Base-by-base conservation (phyloP, 2,888 invertebrate genomes). In the Uropetala carovei region DNA sequence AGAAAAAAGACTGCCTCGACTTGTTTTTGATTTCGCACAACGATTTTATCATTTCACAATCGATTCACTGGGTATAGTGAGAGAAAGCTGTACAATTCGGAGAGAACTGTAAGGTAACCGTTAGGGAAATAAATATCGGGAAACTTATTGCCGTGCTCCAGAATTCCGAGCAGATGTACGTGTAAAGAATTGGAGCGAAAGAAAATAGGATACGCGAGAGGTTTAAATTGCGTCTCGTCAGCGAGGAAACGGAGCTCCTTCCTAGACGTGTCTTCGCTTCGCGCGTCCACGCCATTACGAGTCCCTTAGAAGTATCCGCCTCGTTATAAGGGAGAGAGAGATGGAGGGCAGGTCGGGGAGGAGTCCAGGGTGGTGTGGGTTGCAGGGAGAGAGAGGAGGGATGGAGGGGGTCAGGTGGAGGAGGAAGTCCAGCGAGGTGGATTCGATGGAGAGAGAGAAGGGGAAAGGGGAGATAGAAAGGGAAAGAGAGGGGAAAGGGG, bases 221-320 rank as follows among this genome's bases (percentile, higher is more conserved):
- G 13, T 75, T 27, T 22, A 75, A 75, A 75, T 27, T 27, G 27
- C 22, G 27, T n/a, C 68, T 68, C n/a, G n/a, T 18, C 11, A 43
- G 68, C 22, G 68, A n/a, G 75, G 27, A 75, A 75, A 75, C 7
- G 10, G 75, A 27, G 11, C 22, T 22, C 22, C 22, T 27, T 22
- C 10, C 7, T 10, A 5, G 22, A 27, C 7, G 75, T 22, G 75
- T 75, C 75, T 75, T 75, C 27, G 13, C 14, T 75, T 27, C 22
- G 27, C 22, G 75, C 22, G 75, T 75, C 75, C 75, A 75, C 22
- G 27, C 22, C 75, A 22, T 75, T 75, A 43, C 43, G 43, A 11
- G 68, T n/a, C 27, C 75, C 27, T 75, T 27, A 27, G 75, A 75
- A 75, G 22, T 75, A 75, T 75, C 75, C 75, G 13, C 75, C 75